phyloP scores from a whole-genome alignment of 1,140 invertebrate species.

The Nilaparvata lugens region DNA sequence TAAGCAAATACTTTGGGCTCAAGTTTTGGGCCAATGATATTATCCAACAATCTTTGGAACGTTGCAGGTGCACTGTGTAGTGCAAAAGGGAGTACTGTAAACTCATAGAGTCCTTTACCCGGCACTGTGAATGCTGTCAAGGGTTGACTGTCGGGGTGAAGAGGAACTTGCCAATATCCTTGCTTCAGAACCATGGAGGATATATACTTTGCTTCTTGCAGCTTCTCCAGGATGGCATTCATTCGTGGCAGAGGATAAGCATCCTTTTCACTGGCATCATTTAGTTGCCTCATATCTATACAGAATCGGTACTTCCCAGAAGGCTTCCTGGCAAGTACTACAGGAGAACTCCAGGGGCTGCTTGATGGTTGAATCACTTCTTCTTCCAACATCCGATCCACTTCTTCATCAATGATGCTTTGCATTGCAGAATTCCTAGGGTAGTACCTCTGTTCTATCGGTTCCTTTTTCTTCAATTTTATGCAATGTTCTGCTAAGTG shows the following conservation, averaged over 20 bases:
- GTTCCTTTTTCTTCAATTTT: background rate
- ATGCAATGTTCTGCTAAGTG: constrained; percentile 6
- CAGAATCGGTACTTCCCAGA: constrained; percentile 38
- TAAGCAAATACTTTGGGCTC: constrained; percentile 6
- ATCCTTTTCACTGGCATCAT: constrained; percentile 33
- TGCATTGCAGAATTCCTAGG: constrained; percentile 3
- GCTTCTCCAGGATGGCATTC: constrained; percentile 26
- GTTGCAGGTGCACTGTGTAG: constrained; percentile 30
- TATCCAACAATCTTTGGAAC: constrained; percentile 29
- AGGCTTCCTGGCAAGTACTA: constrained; percentile 42
- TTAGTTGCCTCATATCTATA: constrained; percentile 38
- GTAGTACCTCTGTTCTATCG: constrained; percentile 18
- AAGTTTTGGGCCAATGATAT: constrained; percentile 12
- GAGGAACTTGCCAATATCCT: constrained; percentile 26
- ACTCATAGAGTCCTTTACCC: constrained; percentile 29
- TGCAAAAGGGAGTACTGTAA: constrained; percentile 32
- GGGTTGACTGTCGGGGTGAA: constrained; percentile 6
- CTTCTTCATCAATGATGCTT: constrained; percentile 18
- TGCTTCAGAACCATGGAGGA: constrained; percentile 28
- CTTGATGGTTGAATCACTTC: constrained; percentile 35
- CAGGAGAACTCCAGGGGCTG: constrained; percentile 37
- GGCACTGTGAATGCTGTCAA: constrained; percentile 23
- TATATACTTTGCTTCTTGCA: constrained; percentile 28
- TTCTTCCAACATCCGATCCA: constrained; percentile 28
- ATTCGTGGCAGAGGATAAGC: constrained; percentile 28